Evolutionary conservation across 1,140 invertebrate species (phyloP).

Genomic region (honey bee (Apis mellifera)): Amel_HAv3.1 CM009934.2:4997501-4998000

Average conservation of each 20-base stretch:
- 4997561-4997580: too few species aligned
- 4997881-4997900: neutral
- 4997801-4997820: neutral
- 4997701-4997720: neutral
- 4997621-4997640: neutral
- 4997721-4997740: neutral
- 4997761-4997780: too few species aligned
- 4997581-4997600: neutral
- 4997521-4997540: neutral
- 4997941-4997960: neutral
- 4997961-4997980: neutral
- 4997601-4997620: neutral
- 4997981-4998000: neutral
- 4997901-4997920: neutral
- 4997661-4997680: neutral
- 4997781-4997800: neutral
- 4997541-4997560: neutral
- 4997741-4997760: too few species aligned
- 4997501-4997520: neutral
- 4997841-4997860: neutral
- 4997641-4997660: neutral
- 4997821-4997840: too few species aligned
- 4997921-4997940: neutral
- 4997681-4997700: neutral
- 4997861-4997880: neutral